Evolutionary conservation across 1,140 invertebrate genomes (phyloP).

Genomic region (Plodia interpunctella): DNA sequence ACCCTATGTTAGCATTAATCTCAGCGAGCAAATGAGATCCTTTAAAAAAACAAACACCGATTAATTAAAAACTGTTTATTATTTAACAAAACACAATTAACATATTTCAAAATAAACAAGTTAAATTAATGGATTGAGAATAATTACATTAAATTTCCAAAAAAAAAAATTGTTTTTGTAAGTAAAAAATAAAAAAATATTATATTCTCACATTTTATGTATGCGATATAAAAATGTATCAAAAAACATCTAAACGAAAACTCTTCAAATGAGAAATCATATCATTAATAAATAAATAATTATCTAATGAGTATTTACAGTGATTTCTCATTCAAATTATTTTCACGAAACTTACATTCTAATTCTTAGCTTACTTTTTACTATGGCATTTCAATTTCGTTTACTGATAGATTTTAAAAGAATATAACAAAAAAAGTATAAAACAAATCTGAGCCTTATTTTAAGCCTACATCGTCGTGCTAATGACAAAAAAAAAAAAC

Average conservation of each 20-base stretch:
- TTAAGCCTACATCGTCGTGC: no score
- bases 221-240: conserved; percentile 23
- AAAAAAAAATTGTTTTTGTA: no score
- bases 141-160: not conserved
- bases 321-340: conserved; percentile 70
- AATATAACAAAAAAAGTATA: no score
- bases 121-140: not conserved
- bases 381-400: conserved; percentile 58
- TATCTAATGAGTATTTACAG: conserved; percentile 21
- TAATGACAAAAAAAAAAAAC: no score
- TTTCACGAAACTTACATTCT: conserved; percentile 51
- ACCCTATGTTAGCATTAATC: no score
- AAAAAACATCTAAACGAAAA: conserved; percentile 41
- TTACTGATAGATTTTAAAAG: conserved; percentile 7
- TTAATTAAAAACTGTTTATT: not conserved
- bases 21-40: not conserved
- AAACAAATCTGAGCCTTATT: no score
- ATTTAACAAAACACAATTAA: not conserved
- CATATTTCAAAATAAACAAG: not conserved
- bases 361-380: conserved; percentile 58
- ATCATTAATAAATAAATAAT: conserved; percentile 26
- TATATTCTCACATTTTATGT: conserved; percentile 34
- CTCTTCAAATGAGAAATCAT: conserved; percentile 68
- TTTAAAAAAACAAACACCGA: not conserved
- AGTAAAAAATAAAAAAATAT: conserved; percentile 17